Evolutionary conservation across 1,140 invertebrate species (phyloP).

Genomic region (Cryptotermes secundus): DNA sequence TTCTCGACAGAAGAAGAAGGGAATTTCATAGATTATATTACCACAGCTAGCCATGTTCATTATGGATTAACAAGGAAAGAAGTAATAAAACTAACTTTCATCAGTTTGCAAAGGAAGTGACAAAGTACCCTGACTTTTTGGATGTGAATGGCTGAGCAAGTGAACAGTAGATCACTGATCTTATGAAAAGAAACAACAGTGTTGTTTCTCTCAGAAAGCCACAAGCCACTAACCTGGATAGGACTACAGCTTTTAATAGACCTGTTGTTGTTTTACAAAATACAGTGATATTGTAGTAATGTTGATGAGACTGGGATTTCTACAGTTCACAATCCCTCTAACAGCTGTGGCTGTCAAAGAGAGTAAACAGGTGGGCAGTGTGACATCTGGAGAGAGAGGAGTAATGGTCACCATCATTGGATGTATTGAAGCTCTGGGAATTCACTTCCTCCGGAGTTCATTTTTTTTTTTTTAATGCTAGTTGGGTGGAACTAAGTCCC

Average conservation of each 20-base stretch:
- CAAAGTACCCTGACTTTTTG: background rate
- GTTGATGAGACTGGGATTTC: conserved; percentile 46
- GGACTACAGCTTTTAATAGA: conserved; percentile 48
- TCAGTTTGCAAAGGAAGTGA: conserved; percentile 1
- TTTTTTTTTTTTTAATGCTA: too few species aligned
- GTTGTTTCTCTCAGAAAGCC: conserved; percentile 48
- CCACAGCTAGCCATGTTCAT: too few species aligned
- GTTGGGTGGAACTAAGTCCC: too few species aligned
- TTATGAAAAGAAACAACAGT: conserved; percentile 45
- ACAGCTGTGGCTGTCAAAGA: conserved; percentile 44
- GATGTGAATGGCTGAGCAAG: conserved; percentile 28
- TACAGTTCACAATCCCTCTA: conserved; percentile 44
- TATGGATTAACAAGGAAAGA: background rate
- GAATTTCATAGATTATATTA: background rate
- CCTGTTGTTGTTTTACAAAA: conserved; percentile 47
- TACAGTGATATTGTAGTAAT: conserved; percentile 39
- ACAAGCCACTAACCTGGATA: conserved; percentile 47
- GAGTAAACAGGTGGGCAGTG: conserved; percentile 40
- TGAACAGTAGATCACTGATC: conserved; percentile 43
- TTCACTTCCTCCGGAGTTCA: conserved; percentile 40
- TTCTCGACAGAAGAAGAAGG: background rate
- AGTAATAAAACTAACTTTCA: background rate
- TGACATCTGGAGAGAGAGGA: conserved; percentile 42
- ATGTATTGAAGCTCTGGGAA: conserved; percentile 40
- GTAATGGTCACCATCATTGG: conserved; percentile 38